Evolutionary conservation across 1,140 invertebrate genomes (phyloP).

Genomic region (Semibalanus balanoides): DNA sequence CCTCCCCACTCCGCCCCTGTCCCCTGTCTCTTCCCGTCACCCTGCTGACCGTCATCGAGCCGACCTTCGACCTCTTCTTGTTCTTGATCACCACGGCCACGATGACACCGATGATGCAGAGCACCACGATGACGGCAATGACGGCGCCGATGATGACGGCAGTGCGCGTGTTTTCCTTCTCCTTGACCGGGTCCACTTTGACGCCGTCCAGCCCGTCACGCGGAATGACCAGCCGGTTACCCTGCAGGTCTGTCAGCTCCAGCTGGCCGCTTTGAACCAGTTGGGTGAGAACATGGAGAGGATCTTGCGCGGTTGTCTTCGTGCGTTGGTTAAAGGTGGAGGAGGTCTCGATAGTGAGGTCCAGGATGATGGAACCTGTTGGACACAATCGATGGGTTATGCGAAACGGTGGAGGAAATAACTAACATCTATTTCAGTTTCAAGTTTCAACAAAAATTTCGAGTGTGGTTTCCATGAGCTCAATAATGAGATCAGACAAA

Average conservation of each 20-base stretch:
- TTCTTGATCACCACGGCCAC: neutral
- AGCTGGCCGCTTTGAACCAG: neutral
- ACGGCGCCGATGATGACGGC: neutral
- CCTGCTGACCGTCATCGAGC: neutral
- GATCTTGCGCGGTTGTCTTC: neutral
- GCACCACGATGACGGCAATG: neutral
- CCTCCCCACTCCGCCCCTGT: too few relatives aligned
- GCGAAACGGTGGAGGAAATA: too few relatives aligned
- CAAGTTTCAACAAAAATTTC: too few relatives aligned
- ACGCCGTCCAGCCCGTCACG: neutral
- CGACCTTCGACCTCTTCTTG: neutral
- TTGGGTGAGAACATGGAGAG: neutral
- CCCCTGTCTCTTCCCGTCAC: too few relatives aligned
- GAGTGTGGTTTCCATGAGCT: too few relatives aligned
- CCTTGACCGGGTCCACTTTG: neutral
- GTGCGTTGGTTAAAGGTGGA: neutral
- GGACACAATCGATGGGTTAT: too few relatives aligned
- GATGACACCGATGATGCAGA: neutral
- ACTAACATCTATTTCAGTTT: too few relatives aligned
- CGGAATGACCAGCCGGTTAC: neutral
- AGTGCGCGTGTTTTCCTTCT: neutral
- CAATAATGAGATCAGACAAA: too few relatives aligned
- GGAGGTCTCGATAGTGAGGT: neutral
- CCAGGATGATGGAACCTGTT: neutral
- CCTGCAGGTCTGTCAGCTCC: neutral